Evolutionary conservation across 2,113 vertebrate species (phyloP).

Genomic region (Gnathonemus echidnorhynchus): DNA sequence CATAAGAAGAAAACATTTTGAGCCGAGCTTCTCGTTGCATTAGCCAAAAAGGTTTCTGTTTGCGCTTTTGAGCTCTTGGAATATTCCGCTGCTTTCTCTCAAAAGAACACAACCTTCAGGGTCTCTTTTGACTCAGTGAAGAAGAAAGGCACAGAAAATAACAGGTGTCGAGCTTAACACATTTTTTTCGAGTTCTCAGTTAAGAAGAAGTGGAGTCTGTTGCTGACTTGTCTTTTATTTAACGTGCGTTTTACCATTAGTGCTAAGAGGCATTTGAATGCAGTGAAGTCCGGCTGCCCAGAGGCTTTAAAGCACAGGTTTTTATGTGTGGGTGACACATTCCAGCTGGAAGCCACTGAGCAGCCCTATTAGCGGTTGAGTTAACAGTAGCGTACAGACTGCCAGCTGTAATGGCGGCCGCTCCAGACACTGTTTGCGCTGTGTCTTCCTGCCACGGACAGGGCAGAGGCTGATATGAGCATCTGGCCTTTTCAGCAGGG

Average conservation of each 20-base stretch:
- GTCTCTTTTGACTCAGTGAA: slow-evolving; percentile 8
- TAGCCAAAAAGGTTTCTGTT: neutral
- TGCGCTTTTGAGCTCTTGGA: neutral
- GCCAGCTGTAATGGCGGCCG: neutral
- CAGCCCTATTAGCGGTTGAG: neutral
- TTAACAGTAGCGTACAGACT: neutral
- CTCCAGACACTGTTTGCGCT: neutral
- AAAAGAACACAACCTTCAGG: neutral
- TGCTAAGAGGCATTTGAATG: neutral
- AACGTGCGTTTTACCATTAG: neutral
- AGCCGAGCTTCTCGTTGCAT: neutral
- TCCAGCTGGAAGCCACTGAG: neutral
- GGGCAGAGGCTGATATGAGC: neutral
- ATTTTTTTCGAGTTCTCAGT: neutral
- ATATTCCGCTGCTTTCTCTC: neutral
- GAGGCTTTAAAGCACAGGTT: neutral
- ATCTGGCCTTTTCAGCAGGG: neutral
- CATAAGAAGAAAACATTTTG: neutral
- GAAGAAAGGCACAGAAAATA: neutral
- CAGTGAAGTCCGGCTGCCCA: neutral
- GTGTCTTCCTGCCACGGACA: neutral
- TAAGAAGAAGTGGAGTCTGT: neutral
- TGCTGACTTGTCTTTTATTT: neutral
- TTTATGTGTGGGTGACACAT: neutral
- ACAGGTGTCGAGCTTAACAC: neutral